Base-by-base conservation (phyloP, 92 coral and sea anemone species). In the Phenganax subtilis region DNA sequence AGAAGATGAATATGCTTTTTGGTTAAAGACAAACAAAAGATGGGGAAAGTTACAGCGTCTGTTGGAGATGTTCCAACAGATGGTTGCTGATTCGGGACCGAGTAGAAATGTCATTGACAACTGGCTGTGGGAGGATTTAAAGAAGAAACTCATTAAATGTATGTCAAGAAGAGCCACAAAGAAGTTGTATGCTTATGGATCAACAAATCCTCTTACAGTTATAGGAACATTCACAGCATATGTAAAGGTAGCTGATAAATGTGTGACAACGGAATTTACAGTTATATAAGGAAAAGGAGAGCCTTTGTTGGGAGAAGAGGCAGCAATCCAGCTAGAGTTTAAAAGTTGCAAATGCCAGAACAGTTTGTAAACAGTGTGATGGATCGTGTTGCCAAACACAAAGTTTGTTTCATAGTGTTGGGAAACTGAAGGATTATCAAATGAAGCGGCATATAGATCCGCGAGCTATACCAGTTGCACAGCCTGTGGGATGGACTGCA, bases 131-230 rank as follows among this genome's bases (percentile, higher is more conserved):
- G 77, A 73, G 10, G 58, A 58, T n/a, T 47, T 27, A 77, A 83
- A 83, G 64, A 73, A 66, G 73, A 66, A 83, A 51, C 60, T 75
- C 65, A 75, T 84, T 27, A 61, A 84, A 61, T 64, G 86, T 30
- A 54, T 4, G 15, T 75, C 82, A 9, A 55, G 55, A 75, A 60
- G 67, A 53, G 28, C 61, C 14, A 75, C 78, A 25, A 75, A 75
- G 68, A 84, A 75, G 51, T 53, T 84, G n/a, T 84, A 53, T 62
- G 55, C 82, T 29, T 52, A 84, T 77, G 74, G 52, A 37, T 37
- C 47, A 37, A 37, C 47, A 4, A 37, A 1, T 27, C 86, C 86
- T 37, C 86, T 83, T 60, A 12, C 11, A 72, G 71, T 83, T 0
- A 68, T 70, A 1, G 86, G 86, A 61, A 47, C 70, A 14, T 64